Evolutionary conservation across 2,797 vertebrate genomes (phyloP), one percentile per base, ranked within the genome.

Genomic region (Cyclopterus lumpus): DNA sequence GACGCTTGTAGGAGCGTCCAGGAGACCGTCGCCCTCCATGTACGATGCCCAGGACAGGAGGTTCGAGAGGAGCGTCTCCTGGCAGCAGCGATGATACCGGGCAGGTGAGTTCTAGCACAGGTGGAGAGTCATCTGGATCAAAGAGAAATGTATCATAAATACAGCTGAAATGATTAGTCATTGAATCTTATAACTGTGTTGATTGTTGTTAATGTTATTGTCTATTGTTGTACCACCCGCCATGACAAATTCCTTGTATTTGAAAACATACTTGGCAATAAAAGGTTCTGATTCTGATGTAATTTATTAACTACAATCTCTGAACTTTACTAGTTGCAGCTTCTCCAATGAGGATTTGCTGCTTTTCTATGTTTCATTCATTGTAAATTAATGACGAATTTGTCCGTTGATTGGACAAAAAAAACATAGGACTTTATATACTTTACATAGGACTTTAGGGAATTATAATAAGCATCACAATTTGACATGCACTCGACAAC

Each of bases 71-170:
- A 59, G 96, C 96, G 8, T 98, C 97, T 67, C 96, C 95, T 57
- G 97, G 97, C 10, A 97, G 95, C 6, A 97, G 93, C 16, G 96
- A 96, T 1, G 96, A 97, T 24, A 95, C 95, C 0, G 97, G 96
- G 89, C 97, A 97, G 4, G 96, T 97, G n/a, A 97, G 96, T 82
- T 98, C 97, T 58, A 97, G 90, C 76, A 96, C 95, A 49, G 97
- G 97, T 66, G 97, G 97, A 14, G 95, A 94, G 79, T 96, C 95
- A 78, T 97, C 97, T 97, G 89, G 4, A 70, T 28, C 26, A 79
- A 91, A 88, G 75, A 64, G 2, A 75, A 14, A 36, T 34, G 2
- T 3, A 42, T 72, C 1, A 82, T 38, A 8, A 54, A 73, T 38
- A 11, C 7, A 24, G 24, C 32, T 67, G 9, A 66, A 68, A 54